A percentile compares a stretch with the other conserved stretches of the same genome.
These are phyloP conservation scores for Helicoverpa assulta DNA, from an alignment of 2,888 invertebrate genomes.

Conservation along the genomic window DNA sequence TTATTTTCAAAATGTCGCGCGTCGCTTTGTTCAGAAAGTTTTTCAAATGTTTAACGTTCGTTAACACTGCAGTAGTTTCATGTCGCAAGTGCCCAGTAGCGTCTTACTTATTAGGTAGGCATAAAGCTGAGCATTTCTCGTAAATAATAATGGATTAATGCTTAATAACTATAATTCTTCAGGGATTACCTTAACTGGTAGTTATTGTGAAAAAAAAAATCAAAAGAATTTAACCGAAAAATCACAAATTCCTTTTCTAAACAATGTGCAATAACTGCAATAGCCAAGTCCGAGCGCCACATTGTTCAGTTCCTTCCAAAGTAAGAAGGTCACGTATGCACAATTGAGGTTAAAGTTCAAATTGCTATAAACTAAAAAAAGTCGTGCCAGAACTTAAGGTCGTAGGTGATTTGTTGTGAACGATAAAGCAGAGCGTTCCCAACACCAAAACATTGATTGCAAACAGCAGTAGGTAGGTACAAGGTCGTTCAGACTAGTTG, in stretches of 20 bases:
- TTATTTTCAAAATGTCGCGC: not conserved
- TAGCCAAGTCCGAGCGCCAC: not conserved
- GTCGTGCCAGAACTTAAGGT: slow-evolving; percentile 59
- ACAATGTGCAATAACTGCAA: not conserved
- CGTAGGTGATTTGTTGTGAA: slow-evolving; percentile 58
- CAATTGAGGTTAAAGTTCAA: slow-evolving; percentile 44
- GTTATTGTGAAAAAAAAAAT: too few species aligned
- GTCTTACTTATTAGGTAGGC: too few species aligned
- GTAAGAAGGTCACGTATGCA: slow-evolving; percentile 29
- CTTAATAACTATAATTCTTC: too few species aligned
- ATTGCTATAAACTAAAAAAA: slow-evolving; percentile 48
- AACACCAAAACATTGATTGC: slow-evolving; percentile 70
- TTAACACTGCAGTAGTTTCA: too few species aligned
- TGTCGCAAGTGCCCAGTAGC: too few species aligned
- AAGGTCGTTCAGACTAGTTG: slow-evolving; percentile 72
- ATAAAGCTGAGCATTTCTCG: too few species aligned
- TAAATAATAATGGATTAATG: too few species aligned
- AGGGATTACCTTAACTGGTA: too few species aligned
- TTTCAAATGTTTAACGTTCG: not conserved
- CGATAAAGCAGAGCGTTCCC: slow-evolving; percentile 62
- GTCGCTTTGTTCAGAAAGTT: not conserved
- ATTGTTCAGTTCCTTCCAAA: slow-evolving; percentile 7
- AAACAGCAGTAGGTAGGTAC: slow-evolving; percentile 67
- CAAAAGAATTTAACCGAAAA: too few species aligned
- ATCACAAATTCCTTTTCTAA: too few species aligned